Evolutionary conservation across 64 coral and sea anemone species (phyloP).

Genomic region (Astreopora myriophthalma): DNA sequence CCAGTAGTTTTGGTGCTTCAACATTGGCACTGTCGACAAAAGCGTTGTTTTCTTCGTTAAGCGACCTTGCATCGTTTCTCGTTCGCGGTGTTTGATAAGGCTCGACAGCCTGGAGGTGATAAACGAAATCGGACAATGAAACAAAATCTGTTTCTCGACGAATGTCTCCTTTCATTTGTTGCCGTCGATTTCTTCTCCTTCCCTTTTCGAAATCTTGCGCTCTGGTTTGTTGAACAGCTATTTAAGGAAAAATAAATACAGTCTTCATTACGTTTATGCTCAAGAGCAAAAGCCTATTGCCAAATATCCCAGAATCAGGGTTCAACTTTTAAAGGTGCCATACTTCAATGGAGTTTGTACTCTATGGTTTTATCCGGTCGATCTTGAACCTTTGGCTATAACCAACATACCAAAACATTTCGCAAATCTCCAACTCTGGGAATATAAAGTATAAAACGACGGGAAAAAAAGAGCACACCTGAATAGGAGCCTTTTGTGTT

Average conservation of each 20-base stretch:
- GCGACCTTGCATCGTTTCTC: conserved; percentile 6
- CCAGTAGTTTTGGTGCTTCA: conserved; percentile 15
- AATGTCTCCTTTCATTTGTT: conserved; percentile 67
- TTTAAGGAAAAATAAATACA: conserved; percentile 16
- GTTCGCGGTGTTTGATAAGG: conserved; percentile 70
- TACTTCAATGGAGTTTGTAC: too few relatives aligned
- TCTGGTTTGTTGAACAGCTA: conserved; percentile 92
- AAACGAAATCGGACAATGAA: conserved; percentile 87
- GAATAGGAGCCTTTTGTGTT: too few relatives aligned
- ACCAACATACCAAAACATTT: too few relatives aligned
- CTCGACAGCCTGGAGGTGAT: conserved; percentile 87
- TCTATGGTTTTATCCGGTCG: too few relatives aligned
- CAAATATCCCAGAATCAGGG: neutral
- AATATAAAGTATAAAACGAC: too few relatives aligned
- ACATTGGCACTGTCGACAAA: neutral
- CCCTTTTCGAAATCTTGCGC: conserved; percentile 81
- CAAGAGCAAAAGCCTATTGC: too few relatives aligned
- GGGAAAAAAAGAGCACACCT: too few relatives aligned
- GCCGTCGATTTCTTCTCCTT: conserved; percentile 65
- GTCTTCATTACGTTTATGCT: neutral
- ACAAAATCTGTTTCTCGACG: conserved; percentile 88
- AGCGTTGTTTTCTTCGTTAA: neutral
- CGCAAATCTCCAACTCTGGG: too few relatives aligned
- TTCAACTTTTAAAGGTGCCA: neutral
- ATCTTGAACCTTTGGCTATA: neutral